A percentile compares a stretch with the other conserved stretches of the same genome.
Evolutionary conservation across 2,113 vertebrate genomes (phyloP).

Genomic region (Corvus cornix): DNA sequence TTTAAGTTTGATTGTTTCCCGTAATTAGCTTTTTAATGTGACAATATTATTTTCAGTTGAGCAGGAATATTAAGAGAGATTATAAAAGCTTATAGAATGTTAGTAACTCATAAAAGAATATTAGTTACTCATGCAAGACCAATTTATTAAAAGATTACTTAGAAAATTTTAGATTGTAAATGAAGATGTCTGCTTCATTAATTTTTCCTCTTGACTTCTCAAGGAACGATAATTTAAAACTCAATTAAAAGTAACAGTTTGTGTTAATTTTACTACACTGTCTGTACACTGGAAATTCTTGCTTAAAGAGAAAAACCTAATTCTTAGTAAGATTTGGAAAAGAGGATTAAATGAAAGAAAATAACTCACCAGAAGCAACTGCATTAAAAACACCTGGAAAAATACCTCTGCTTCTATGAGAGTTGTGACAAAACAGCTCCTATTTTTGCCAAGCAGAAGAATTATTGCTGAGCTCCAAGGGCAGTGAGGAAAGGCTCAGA

Average conservation of each 20-base stretch:
- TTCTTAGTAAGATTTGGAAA: not conserved
- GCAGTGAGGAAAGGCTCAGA: not conserved
- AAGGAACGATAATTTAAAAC: not conserved
- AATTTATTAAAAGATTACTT: not conserved
- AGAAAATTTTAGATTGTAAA: not conserved
- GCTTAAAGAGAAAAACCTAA: not conserved
- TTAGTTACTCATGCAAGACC: not conserved
- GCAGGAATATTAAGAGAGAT: not conserved
- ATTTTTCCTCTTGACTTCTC: not conserved
- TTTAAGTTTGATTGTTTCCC: not conserved
- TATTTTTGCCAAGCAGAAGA: not conserved
- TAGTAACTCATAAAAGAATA: not conserved
- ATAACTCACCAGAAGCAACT: not conserved
- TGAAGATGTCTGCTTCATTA: not conserved
- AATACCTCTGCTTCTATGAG: not conserved
- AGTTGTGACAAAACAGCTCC: not conserved
- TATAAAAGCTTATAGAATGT: not conserved
- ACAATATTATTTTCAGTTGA: not conserved
- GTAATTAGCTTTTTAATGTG: not conserved
- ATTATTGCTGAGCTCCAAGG: not conserved
- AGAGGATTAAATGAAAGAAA: not conserved
- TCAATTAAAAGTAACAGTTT: not conserved
- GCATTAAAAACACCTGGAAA: not conserved
- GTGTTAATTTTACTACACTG: not conserved
- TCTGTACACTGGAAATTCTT: not conserved